Conservation (phyloP, 1,140 invertebrate genomes). For the Drosophila kanapiae region DNA sequence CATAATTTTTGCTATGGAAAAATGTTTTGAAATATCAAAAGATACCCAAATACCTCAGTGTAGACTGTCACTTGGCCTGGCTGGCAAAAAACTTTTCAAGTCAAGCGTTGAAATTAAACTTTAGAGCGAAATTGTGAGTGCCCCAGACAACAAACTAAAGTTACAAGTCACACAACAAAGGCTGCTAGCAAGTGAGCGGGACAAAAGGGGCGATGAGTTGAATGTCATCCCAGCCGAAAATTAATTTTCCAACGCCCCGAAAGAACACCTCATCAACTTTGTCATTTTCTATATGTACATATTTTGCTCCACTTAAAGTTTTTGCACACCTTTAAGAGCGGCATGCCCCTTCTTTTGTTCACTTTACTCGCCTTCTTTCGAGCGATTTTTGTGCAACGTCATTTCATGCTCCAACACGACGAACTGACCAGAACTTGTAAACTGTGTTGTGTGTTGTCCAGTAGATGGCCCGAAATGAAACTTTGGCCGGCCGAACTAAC, state of each 20-base stretch:
- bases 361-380: constrained; percentile 11
- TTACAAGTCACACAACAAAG: constrained; percentile 82
- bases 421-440: constrained; percentile 63
- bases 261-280: constrained; percentile 48
- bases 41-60: not conserved
- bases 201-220: constrained; percentile 28
- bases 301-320: constrained; percentile 67
- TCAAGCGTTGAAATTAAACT: constrained; percentile 81
- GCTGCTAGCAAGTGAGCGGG: constrained; percentile 7
- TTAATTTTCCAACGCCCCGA: constrained; percentile 70
- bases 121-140: constrained; percentile 64
- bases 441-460: constrained; percentile 31
- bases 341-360: not conserved
- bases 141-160: constrained; percentile 58
- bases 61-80: constrained; percentile 26
- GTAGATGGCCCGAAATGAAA: constrained; percentile 34
- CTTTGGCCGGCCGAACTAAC: constrained; percentile 34
- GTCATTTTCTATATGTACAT: constrained; percentile 41
- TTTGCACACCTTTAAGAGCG: constrained; percentile 53
- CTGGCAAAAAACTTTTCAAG: constrained; percentile 64
- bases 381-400: constrained; percentile 64
- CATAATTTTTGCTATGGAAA: too few relatives aligned
- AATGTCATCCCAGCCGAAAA: constrained; percentile 63
- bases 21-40: not conserved
- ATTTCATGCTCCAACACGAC: constrained; percentile 54